Conservation (phyloP, 2,797 vertebrate genomes). For the Molossus molossus region DNA sequence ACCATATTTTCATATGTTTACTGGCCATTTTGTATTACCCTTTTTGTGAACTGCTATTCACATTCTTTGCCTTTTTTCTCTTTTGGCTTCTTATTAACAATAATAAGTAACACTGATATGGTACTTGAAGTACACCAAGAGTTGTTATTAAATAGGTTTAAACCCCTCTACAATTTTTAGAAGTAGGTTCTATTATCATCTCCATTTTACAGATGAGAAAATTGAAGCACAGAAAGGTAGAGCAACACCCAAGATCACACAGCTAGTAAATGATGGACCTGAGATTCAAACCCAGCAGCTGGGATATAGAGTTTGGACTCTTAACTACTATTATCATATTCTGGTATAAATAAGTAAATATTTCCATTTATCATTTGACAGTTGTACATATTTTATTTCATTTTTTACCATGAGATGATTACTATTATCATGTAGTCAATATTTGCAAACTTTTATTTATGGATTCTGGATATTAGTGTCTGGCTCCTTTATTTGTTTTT, state of each 20-base stretch:
- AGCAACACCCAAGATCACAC: not conserved
- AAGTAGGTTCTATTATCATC: slow-evolving; percentile 39
- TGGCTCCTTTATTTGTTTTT: not conserved
- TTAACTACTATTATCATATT: slow-evolving; percentile 50
- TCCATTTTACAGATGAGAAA: slow-evolving; percentile 62
- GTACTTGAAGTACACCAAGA: slow-evolving; percentile 28
- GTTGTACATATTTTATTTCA: slow-evolving; percentile 23
- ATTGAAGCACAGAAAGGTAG: slow-evolving; percentile 9
- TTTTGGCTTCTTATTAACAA: slow-evolving; percentile 63
- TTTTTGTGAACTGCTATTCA: slow-evolving; percentile 52
- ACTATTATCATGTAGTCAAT: slow-evolving; percentile 57
- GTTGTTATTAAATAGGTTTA: slow-evolving; percentile 49
- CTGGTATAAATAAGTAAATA: not conserved
- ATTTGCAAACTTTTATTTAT: slow-evolving; percentile 55
- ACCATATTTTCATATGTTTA: slow-evolving; percentile 48
- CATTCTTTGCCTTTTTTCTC: slow-evolving; percentile 53
- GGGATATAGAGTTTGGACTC: slow-evolving; percentile 39
- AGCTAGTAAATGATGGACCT: slow-evolving; percentile 23
- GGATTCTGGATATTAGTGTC: slow-evolving; percentile 45
- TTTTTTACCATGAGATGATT: slow-evolving; percentile 35
- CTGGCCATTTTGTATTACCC: slow-evolving; percentile 32
- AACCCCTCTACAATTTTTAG: slow-evolving; percentile 53
- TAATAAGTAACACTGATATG: slow-evolving; percentile 41
- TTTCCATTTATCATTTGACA: slow-evolving; percentile 35
- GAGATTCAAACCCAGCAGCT: slow-evolving; percentile 43